Base-by-base conservation (phyloP, 2,888 invertebrate species). In the Alloplasta piceator region DNA sequence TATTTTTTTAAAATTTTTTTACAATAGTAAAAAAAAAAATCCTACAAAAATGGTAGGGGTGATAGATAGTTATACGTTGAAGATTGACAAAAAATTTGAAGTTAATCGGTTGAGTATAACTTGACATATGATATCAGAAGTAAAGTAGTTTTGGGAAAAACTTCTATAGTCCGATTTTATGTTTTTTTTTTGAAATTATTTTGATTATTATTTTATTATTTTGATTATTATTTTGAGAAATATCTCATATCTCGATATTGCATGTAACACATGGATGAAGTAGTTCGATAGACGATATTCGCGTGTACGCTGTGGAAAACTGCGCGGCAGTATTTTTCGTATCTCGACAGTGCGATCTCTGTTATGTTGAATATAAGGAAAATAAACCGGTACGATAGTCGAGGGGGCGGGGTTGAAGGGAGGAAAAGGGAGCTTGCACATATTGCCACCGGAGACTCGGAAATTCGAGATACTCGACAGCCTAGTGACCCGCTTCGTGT, bases 401-500 rank as follows among this genome's bases (percentile, higher is more conserved):
- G 61, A 26, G 26, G 26, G 26, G 26, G 26, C 1, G 26, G 26
- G 26, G 26, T 2, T 60, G 39, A 64, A 38, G 12, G 64, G 63
- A 80, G 80, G 79, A 26, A 46, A 67, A 66, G 7, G 61, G 26
- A 26, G 26, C 26, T 56, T 63, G 58, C 81, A 80, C 82, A 71
- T 82, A 86, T 85, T 83, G 84, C 84, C 78, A 82, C 85, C 84
- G 64, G 83, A 87, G 86, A 86, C 88, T 87, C 83, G 86, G 86
- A 79, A 85, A 86, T 82, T 80, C 82, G 80, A 84, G 87, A 85
- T 82, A 87, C 85, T 75, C 86, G 85, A 85, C 87, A 91, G 87
- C 90, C 91, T 88, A 90, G 90, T 91, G 91, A 91, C 91, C 91
- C 85, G 91, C 84, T 91, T 91, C 86, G 88, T 89, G 83, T 83